Evolutionary conservation across 2,888 invertebrate genomes (phyloP).

Genomic region (Trachelus troglodyta): DNA sequence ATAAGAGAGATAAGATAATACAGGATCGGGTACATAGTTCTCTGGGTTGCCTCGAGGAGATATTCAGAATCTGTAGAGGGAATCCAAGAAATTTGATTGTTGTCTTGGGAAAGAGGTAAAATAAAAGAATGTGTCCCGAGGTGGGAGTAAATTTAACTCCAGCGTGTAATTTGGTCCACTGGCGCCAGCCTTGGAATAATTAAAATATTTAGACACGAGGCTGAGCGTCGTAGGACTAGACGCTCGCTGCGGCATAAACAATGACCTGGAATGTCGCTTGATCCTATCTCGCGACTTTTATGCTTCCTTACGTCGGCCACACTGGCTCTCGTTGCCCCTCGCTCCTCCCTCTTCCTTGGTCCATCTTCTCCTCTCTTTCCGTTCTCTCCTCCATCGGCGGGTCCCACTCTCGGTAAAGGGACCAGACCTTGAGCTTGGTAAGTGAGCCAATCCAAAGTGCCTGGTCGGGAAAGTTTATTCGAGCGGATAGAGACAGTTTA

Average conservation of each 20-base stretch:
- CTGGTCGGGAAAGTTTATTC: slow-evolving; percentile 23
- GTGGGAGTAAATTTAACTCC: slow-evolving; percentile 12
- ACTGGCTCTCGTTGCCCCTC: slow-evolving; percentile 8
- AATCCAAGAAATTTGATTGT: slow-evolving; percentile 20
- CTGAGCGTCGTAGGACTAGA: slow-evolving; percentile 24
- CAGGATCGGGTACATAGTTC: neutral
- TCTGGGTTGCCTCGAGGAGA: neutral
- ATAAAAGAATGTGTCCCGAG: neutral
- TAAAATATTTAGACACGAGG: slow-evolving; percentile 42
- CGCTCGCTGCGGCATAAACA: slow-evolving; percentile 41
- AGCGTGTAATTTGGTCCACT: slow-evolving; percentile 21
- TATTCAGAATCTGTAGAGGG: neutral
- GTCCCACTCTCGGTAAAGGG: neutral
- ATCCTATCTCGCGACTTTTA: slow-evolving; percentile 54
- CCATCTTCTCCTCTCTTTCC: neutral
- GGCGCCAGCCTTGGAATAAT: slow-evolving; percentile 37
- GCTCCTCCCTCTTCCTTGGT: neutral
- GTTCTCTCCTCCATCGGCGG: neutral
- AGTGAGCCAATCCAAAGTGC: slow-evolving; percentile 26
- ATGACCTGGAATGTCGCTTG: slow-evolving; percentile 47
- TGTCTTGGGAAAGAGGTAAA: slow-evolving; percentile 9
- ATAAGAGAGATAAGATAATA: neutral
- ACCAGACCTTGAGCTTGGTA: slow-evolving; percentile 22
- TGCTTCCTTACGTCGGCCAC: slow-evolving; percentile 47
- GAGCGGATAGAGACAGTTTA: slow-evolving; percentile 35